phyloP scores from a whole-genome alignment of 2,888 invertebrate species.

The Myathropa florea region DNA sequence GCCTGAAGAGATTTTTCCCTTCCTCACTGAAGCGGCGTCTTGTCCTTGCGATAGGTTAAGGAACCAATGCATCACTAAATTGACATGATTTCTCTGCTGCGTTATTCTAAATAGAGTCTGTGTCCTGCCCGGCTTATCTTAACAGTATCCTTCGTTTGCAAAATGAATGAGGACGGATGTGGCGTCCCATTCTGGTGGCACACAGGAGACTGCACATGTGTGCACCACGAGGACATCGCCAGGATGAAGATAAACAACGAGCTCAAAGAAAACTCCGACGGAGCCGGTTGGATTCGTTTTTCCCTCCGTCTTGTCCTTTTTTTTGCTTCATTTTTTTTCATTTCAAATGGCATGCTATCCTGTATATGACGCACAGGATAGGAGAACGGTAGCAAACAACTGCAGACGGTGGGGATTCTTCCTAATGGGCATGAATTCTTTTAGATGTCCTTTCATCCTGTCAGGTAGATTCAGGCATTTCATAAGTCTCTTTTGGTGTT shows the following conservation, averaged over 20 bases:
- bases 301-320: neutral
- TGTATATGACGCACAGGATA: constrained; percentile 38
- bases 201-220: constrained; percentile 23
- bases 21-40: neutral
- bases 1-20: constrained; percentile 14
- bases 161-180: constrained; percentile 63
- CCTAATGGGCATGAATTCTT: constrained; percentile 48
- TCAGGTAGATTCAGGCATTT: constrained; percentile 54
- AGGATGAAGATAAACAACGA: constrained; percentile 44
- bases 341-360: constrained; percentile 21
- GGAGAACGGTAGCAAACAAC: constrained; percentile 29
- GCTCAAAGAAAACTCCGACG: constrained; percentile 24
- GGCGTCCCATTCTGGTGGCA: constrained; percentile 59
- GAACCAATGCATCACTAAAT: constrained; percentile 32
- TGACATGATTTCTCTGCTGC: constrained; percentile 57
- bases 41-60: neutral
- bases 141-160: neutral
- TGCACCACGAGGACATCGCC: neutral
- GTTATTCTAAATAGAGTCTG: constrained; percentile 42
- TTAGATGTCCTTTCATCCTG: constrained; percentile 52
- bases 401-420: constrained; percentile 24
- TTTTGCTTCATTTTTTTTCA: neutral
- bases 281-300: constrained; percentile 15
- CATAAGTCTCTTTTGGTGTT: constrained; percentile 29
- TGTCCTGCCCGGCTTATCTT: constrained; percentile 30